These are phyloP conservation scores for Sebastes itinus DNA, from an alignment of 2,797 vertebrate species.

Conservation along the genomic window DNA sequence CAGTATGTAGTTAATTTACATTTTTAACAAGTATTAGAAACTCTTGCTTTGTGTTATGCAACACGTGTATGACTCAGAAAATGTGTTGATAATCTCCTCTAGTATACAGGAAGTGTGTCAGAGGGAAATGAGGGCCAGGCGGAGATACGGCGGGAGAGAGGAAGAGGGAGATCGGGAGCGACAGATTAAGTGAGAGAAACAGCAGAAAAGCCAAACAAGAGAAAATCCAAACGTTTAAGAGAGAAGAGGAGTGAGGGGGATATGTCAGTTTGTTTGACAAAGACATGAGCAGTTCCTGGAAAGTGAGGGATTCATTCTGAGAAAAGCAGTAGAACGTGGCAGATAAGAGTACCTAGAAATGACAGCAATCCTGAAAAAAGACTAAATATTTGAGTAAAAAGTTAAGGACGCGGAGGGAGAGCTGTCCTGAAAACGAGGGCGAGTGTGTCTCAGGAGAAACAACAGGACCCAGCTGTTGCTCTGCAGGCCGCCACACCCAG, in stretches of 20 bases:
- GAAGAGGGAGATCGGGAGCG: conserved; percentile 7
- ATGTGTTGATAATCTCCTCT: conserved; percentile 53
- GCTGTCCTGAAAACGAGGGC: conserved; percentile 48
- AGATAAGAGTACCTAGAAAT: not conserved
- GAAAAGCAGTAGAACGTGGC: not conserved
- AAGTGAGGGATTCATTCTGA: not conserved
- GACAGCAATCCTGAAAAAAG: not conserved
- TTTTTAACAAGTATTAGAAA: conserved; percentile 1
- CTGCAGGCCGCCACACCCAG: conserved; percentile 79
- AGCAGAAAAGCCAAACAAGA: conserved; percentile 17
- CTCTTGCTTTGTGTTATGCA: conserved; percentile 29
- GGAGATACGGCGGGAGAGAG: conserved; percentile 1
- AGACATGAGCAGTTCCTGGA: not conserved
- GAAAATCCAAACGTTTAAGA: conserved; percentile 2
- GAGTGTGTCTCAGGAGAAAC: conserved; percentile 67
- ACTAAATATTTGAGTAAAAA: conserved; percentile 10
- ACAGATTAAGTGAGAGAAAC: conserved; percentile 27
- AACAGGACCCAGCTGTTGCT: conserved; percentile 83
- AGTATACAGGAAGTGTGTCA: conserved; percentile 79
- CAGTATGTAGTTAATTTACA: not conserved
- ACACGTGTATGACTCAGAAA: conserved; percentile 50
- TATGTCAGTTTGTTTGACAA: conserved; percentile 3
- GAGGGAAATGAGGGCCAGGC: conserved; percentile 33
- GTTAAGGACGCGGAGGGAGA: conserved; percentile 7
- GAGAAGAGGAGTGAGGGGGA: not conserved